These are phyloP conservation scores for Mantis religiosa DNA, from an alignment of 2,888 invertebrate species.

Conservation along the genomic window DNA sequence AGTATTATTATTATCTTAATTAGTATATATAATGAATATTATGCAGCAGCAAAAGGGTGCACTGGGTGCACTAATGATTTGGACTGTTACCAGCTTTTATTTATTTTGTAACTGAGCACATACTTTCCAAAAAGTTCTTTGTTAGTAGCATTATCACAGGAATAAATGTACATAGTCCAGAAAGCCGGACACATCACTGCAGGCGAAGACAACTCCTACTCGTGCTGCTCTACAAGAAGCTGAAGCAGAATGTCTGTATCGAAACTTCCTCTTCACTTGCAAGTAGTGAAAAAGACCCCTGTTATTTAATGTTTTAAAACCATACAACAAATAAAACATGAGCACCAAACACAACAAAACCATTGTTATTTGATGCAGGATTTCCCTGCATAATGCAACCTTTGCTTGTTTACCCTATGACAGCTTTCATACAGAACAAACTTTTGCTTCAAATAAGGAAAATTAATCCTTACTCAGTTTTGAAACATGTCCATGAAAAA, in stretches of 20 bases:
- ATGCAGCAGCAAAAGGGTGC: neutral
- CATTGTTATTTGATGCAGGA: neutral
- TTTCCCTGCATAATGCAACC: neutral
- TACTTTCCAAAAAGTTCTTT: neutral
- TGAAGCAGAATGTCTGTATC: neutral
- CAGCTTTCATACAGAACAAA: neutral
- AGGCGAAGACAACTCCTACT: neutral
- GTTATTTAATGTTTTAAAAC: neutral
- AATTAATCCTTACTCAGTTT: neutral
- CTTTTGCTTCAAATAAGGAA: neutral
- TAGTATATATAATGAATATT: neutral
- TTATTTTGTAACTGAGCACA: neutral
- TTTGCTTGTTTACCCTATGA: neutral
- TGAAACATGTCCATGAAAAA: neutral
- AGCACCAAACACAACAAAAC: neutral
- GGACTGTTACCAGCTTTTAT: neutral
- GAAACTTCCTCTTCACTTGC: neutral
- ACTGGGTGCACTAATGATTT: neutral
- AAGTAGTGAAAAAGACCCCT: neutral
- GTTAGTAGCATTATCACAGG: neutral
- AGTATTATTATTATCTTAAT: neutral
- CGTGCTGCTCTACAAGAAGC: neutral
- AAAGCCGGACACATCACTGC: neutral
- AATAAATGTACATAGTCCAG: neutral
- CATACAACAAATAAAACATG: neutral